A percentile compares a stretch with the other conserved stretches of the same genome.
Conservation (phyloP, 2,888 invertebrate species). For the Fragum sueziense region DNA sequence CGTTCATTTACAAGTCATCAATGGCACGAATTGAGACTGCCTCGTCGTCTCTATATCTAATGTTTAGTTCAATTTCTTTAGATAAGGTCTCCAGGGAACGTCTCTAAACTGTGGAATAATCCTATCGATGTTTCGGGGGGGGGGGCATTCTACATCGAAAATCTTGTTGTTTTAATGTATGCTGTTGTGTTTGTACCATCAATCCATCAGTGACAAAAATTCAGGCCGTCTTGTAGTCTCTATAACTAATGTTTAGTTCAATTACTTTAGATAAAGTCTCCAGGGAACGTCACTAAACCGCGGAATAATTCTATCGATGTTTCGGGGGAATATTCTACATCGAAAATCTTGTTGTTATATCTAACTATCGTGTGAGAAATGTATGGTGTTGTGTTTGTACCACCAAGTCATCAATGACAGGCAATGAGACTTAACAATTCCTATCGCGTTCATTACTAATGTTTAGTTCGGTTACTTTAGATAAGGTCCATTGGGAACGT, state of each 20-base stretch:
- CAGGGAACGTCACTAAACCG: constrained; percentile 16
- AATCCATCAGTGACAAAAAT: constrained; percentile 2
- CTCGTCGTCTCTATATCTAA: neutral
- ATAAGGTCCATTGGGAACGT: neutral
- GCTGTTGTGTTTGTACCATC: no score
- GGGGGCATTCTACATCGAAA: neutral
- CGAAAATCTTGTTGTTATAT: constrained; percentile 16
- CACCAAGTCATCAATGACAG: no score
- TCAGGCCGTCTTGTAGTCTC: constrained; percentile 4
- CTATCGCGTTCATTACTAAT: neutral
- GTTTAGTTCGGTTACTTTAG: neutral
- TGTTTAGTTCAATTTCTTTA: neutral
- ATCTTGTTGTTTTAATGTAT: neutral
- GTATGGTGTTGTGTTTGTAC: neutral
- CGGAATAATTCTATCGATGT: constrained; percentile 8
- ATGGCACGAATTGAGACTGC: no score
- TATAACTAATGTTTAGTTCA: constrained; percentile 1
- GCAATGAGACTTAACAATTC: no score
- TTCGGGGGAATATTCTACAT: constrained; percentile 12
- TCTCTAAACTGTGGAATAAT: neutral
- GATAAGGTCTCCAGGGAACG: neutral
- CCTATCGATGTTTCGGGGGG: neutral
- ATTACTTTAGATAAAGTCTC: constrained; percentile 13
- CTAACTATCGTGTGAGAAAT: neutral
- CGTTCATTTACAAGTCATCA: no score